phyloP scores from a whole-genome alignment of 2,888 invertebrate genomes.

The Mimas tiliae region DNA sequence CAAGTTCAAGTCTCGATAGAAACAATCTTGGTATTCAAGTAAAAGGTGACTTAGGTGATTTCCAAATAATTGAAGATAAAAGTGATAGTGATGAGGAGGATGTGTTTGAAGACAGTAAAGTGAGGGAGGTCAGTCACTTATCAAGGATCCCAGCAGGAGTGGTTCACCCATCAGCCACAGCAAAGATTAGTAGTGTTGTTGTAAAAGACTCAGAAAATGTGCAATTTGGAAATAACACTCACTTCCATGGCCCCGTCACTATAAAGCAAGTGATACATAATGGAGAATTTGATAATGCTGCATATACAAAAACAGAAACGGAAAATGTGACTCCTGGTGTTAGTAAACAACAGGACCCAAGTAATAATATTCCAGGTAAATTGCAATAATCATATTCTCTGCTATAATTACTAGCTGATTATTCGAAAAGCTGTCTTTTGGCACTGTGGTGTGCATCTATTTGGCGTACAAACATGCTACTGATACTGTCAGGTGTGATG shows the following conservation, averaged over 20 bases:
- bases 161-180: constrained; percentile 48
- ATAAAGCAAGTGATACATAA: constrained; percentile 89
- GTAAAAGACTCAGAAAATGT: constrained; percentile 89
- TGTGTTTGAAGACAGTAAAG: constrained; percentile 38
- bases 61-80: constrained; percentile 62
- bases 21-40: constrained; percentile 56
- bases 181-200: constrained; percentile 84
- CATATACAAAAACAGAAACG: constrained; percentile 60
- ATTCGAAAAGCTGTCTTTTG: too few relatives aligned
- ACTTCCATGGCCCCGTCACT: constrained; percentile 91
- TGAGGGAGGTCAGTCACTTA: constrained; percentile 44
- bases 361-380: neutral
- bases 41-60: constrained; percentile 63
- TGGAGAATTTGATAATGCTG: constrained; percentile 64
- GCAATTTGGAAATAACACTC: constrained; percentile 90
- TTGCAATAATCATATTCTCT: neutral
- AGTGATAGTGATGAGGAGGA: constrained; percentile 58
- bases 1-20: constrained; percentile 42
- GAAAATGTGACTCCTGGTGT: constrained; percentile 41
- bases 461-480: too few relatives aligned
- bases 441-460: too few relatives aligned
- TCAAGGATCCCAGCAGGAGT: constrained; percentile 52
- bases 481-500: too few relatives aligned
- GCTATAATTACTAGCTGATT: too few relatives aligned
- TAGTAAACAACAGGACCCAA: constrained; percentile 26